Evolutionary conservation across 2,113 vertebrate species (phyloP).

Genomic region (Corythoichthys haematopterus): DNA sequence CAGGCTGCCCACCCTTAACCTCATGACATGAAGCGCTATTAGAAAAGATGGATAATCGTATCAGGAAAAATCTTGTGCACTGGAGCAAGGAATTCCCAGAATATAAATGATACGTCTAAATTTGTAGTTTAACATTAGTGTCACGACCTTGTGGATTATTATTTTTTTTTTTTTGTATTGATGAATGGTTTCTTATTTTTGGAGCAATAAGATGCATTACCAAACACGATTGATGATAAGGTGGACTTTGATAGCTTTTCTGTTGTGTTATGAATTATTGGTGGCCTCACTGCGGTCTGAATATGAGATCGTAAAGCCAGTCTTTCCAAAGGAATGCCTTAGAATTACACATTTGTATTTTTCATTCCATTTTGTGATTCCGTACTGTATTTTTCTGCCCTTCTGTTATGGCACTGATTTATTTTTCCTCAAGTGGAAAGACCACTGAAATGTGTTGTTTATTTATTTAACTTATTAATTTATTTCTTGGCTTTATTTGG

Average conservation of each 20-base stretch:
- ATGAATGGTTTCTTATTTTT: not conserved
- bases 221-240: not conserved
- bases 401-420: not conserved
- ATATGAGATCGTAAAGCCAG: not conserved
- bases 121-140: not conserved
- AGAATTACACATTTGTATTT: conserved; percentile 16
- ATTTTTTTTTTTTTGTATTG: not conserved
- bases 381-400: conserved; percentile 1
- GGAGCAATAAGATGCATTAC: no score
- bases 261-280: conserved; percentile 4
- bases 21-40: no score
- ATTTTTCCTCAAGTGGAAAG: conserved; percentile 12
- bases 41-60: no score
- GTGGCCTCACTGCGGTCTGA: conserved; percentile 5
- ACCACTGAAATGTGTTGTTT: conserved; percentile 27
- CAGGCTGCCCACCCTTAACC: no score
- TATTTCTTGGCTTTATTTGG: conserved; percentile 31
- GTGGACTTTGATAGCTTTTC: not conserved
- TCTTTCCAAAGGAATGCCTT: conserved; percentile 17
- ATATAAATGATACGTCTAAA: not conserved
- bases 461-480: conserved; percentile 9
- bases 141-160: not conserved
- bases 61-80: no score
- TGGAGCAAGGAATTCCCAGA: no score
- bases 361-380: conserved; percentile 27